Percentiles rank a stretch among this genome's conserved stretches.
Evolutionary conservation across 2,797 vertebrate species (phyloP).

Genomic region (Gallinago stenura): DNA sequence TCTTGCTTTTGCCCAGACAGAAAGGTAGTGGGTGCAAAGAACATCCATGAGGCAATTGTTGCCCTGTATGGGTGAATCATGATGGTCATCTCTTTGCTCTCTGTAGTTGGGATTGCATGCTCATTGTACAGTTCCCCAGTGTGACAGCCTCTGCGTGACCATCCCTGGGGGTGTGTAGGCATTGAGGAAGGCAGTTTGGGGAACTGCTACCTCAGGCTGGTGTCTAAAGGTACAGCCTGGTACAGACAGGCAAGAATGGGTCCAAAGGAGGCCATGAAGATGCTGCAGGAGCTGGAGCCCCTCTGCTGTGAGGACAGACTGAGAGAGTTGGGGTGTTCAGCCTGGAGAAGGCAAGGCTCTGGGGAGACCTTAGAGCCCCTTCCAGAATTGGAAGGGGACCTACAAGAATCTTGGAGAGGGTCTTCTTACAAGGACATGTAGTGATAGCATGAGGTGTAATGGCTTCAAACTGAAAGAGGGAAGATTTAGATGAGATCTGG

Average conservation of each 20-base stretch:
- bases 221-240: neutral
- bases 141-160: neutral
- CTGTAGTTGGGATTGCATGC: fast-evolving
- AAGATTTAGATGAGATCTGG: too few relatives aligned
- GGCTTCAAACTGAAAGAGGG: too few relatives aligned
- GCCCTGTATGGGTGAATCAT: neutral
- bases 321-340: too few relatives aligned
- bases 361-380: too few relatives aligned
- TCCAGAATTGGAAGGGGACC: too few relatives aligned
- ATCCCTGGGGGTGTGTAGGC: neutral
- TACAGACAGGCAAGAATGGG: neutral
- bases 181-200: neutral
- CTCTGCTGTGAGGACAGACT: too few relatives aligned
- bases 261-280: too few relatives aligned
- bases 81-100: neutral
- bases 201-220: neutral
- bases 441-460: too few relatives aligned
- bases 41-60: fast-evolving
- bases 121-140: neutral
- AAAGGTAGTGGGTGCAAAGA: neutral
- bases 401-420: too few relatives aligned
- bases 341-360: too few relatives aligned
- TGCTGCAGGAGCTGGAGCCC: too few relatives aligned
- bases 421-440: too few relatives aligned
- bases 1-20: neutral